phyloP scores from a whole-genome alignment of 2,113 vertebrate genomes.

The Stictonetta naevosa region DNA sequence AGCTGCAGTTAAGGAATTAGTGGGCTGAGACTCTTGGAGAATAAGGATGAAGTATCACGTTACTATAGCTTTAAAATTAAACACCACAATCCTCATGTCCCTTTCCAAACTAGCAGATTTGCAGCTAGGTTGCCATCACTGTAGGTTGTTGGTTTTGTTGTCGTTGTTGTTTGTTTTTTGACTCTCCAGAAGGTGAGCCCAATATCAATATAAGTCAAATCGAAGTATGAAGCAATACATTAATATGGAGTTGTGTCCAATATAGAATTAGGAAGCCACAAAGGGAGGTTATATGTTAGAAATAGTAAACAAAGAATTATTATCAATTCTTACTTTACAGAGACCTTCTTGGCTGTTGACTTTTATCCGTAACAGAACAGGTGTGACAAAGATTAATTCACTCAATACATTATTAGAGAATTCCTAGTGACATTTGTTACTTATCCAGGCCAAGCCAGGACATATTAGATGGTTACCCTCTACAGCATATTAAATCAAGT shows the following conservation, averaged over 20 bases:
- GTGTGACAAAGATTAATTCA: neutral
- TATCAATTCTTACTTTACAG: neutral
- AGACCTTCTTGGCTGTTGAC: neutral
- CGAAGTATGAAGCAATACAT: neutral
- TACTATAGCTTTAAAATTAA: neutral
- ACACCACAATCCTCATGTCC: neutral
- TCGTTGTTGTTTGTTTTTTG: neutral
- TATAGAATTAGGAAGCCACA: neutral
- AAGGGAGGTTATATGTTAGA: neutral
- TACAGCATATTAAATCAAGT: neutral
- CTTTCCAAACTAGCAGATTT: neutral
- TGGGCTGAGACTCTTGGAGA: neutral
- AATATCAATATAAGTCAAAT: neutral
- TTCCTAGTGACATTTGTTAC: neutral
- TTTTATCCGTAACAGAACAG: neutral
- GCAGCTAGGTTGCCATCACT: neutral
- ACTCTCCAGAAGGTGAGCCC: neutral
- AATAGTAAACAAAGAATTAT: neutral
- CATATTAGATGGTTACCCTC: neutral
- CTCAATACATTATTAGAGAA: neutral
- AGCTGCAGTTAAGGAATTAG: neutral
- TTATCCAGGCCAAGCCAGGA: neutral
- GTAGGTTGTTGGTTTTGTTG: neutral
- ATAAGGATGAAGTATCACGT: neutral
- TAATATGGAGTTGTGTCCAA: neutral